A percentile compares a stretch with the other conserved stretches of the same genome.
Evolutionary conservation across 1,140 invertebrate genomes (phyloP).

Genomic region (Pseudoatta argentina): DNA sequence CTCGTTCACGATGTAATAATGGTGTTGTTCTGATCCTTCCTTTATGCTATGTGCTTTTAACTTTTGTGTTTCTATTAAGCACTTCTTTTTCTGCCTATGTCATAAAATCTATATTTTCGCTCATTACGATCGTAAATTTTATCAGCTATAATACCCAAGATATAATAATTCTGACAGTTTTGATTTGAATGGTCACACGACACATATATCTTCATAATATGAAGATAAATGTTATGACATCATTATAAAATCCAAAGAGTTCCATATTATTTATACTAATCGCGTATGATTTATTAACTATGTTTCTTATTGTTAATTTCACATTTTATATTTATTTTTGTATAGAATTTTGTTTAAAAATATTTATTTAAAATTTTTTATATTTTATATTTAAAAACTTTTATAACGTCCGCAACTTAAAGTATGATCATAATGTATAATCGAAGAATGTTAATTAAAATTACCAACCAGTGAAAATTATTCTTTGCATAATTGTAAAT

Average conservation of each 20-base stretch:
- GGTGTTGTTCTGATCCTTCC: neutral
- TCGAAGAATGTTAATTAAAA: neutral
- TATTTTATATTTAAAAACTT: neutral
- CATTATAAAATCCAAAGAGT: neutral
- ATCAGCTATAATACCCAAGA: neutral
- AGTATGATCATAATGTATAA: neutral
- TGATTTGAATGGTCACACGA: neutral
- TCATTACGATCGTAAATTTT: neutral
- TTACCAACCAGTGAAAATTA: conserved; percentile 17
- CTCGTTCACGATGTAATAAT: neutral
- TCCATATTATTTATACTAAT: neutral
- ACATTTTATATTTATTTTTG: neutral
- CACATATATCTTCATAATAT: neutral
- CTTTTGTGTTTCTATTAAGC: neutral
- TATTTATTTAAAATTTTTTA: neutral
- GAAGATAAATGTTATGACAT: neutral
- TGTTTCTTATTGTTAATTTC: neutral
- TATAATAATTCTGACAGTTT: neutral
- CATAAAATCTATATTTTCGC: neutral
- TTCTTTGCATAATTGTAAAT: conserved; percentile 20
- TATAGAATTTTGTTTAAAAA: neutral
- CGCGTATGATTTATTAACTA: neutral
- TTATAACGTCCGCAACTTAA: neutral
- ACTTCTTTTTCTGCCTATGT: neutral
- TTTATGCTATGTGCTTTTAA: neutral